These are phyloP conservation scores for Volucella inanis DNA, from an alignment of 2,888 invertebrate species.

Conservation along the genomic window DNA sequence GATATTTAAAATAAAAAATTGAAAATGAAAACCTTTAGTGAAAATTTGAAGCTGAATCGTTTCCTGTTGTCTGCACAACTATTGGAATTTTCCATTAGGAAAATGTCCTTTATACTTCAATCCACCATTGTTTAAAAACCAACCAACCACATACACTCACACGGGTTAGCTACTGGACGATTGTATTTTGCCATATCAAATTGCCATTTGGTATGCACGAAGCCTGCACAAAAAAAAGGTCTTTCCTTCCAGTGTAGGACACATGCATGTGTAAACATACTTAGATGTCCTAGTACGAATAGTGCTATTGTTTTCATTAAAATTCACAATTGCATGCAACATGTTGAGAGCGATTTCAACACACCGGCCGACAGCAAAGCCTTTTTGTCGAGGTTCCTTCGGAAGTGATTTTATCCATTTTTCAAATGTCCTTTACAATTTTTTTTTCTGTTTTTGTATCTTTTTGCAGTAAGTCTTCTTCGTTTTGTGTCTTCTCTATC, in stretches of 20 bases:
- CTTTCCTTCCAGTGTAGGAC: slow-evolving; percentile 36
- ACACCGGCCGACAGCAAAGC: slow-evolving; percentile 9
- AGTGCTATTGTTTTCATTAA: slow-evolving; percentile 62
- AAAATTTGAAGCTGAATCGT: slow-evolving; percentile 37
- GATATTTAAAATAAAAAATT: slow-evolving; percentile 4
- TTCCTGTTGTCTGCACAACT: slow-evolving; percentile 44
- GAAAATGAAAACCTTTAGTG: slow-evolving; percentile 14
- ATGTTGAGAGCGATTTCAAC: slow-evolving; percentile 27
- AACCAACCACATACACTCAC: slow-evolving; percentile 17
- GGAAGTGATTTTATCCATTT: slow-evolving; percentile 55
- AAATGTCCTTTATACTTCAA: slow-evolving; percentile 39
- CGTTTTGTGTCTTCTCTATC: slow-evolving; percentile 48
- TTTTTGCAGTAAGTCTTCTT: not conserved
- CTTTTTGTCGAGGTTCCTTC: slow-evolving; percentile 12
- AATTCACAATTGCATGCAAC: slow-evolving; percentile 64
- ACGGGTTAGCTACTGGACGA: slow-evolving; percentile 3
- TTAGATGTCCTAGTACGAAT: slow-evolving; percentile 28
- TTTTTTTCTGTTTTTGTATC: slow-evolving; percentile 14
- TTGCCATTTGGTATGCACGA: slow-evolving; percentile 60
- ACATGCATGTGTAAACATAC: not conserved
- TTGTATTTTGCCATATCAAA: slow-evolving; percentile 46
- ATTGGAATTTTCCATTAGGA: slow-evolving; percentile 60
- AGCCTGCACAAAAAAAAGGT: slow-evolving; percentile 44
- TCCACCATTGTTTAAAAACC: slow-evolving; percentile 40
- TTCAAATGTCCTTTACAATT: slow-evolving; percentile 50